These are phyloP conservation scores for Eulemur macaco DNA, from an alignment of 2,113 vertebrate genomes.

Conservation along the genomic window DNA sequence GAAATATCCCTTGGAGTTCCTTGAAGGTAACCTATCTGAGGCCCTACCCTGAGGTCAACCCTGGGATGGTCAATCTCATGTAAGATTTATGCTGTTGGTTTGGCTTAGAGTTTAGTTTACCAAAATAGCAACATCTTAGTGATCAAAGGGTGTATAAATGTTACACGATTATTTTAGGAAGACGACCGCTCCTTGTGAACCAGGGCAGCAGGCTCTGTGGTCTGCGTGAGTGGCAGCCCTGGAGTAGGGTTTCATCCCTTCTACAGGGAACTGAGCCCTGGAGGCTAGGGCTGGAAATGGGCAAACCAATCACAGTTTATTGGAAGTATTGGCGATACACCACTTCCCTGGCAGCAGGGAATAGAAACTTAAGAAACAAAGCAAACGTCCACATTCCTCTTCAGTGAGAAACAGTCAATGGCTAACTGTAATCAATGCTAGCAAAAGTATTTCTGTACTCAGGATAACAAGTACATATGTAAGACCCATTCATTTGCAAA, in stretches of 20 bases:
- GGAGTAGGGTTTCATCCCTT: background rate
- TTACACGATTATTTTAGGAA: background rate
- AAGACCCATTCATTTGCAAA: background rate
- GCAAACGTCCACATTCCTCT: constrained; percentile 46
- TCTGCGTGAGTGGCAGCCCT: background rate
- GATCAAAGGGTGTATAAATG: background rate
- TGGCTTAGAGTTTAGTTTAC: background rate
- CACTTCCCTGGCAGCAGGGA: constrained; percentile 28
- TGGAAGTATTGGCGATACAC: background rate
- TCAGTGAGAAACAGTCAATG: background rate
- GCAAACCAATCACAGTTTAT: background rate
- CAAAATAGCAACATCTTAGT: background rate
- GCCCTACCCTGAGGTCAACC: background rate
- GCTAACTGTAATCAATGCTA: background rate
- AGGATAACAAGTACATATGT: background rate
- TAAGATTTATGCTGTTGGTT: background rate
- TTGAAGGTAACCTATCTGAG: background rate
- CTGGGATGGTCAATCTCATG: background rate
- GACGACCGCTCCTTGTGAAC: background rate
- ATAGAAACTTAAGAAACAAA: constrained; percentile 10
- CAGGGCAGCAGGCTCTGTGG: background rate
- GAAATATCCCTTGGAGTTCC: background rate
- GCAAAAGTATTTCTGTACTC: background rate
- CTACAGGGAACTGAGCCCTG: background rate
- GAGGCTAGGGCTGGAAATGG: constrained; percentile 34